These are phyloP conservation scores for Cheilosia impressa DNA, from an alignment of 2,888 invertebrate genomes.

Conservation along the genomic window DNA sequence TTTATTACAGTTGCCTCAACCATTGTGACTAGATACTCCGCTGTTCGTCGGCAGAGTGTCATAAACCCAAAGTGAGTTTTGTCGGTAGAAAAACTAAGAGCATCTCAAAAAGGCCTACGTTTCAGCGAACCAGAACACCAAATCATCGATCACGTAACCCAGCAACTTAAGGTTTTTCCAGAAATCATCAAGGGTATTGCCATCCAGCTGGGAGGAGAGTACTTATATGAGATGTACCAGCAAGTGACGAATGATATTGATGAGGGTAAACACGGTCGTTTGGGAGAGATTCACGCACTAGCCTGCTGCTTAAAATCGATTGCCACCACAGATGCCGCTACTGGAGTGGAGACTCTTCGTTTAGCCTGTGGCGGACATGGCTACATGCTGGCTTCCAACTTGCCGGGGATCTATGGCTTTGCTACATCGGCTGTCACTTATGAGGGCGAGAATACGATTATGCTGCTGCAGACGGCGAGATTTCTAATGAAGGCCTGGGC, in stretches of 20 bases:
- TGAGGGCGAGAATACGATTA: conserved; percentile 98
- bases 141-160: conserved; percentile 95
- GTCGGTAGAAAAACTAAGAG: conserved; percentile 78
- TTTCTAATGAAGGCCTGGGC: conserved; percentile 92
- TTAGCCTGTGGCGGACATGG: conserved; percentile 98
- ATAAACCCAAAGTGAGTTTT: conserved; percentile 89
- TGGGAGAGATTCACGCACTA: conserved; percentile 93
- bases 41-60: conserved; percentile 94
- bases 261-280: conserved; percentile 89
- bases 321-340: conserved; percentile 89
- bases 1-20: conserved; percentile 92
- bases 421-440: conserved; percentile 95
- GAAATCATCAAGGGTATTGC: conserved; percentile 91
- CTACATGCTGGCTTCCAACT: conserved; percentile 92
- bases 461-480: conserved; percentile 94
- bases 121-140: conserved; percentile 92
- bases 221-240: conserved; percentile 93
- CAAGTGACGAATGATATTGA: conserved; percentile 91
- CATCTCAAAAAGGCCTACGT: conserved; percentile 85
- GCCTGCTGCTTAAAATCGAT: conserved; percentile 96
- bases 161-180: conserved; percentile 95
- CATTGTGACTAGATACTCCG: conserved; percentile 95
- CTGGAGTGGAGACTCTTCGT: conserved; percentile 92
- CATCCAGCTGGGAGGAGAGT: conserved; percentile 88
- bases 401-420: conserved; percentile 92